Base-by-base conservation (phyloP, 2,797 vertebrate genomes). In the Enteromius anoplus region DNA sequence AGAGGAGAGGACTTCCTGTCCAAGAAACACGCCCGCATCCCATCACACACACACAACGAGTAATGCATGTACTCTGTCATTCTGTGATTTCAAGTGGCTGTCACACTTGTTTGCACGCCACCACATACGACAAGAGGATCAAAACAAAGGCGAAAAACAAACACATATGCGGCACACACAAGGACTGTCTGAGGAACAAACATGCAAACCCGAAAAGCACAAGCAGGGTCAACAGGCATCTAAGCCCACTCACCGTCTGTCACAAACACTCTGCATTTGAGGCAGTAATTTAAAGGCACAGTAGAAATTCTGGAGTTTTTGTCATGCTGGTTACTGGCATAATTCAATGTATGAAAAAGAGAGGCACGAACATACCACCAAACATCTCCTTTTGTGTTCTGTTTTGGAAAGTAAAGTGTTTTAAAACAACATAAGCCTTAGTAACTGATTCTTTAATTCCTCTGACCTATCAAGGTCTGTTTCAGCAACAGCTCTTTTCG, bases 61-160 rank as follows among this genome's bases (percentile, higher is more conserved):
- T 58, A 23, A 70, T 68, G 23, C 60, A 55, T 80, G 78, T 40
- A 32, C 42, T 53, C 21, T 42, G 47, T 55, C 71, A 66, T 23
- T 75, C 71, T 82, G 21, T 64, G 60, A 82, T 75, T 66, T 82
- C 80, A 75, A 75, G 34, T 29, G 32, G n/a, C 47, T 75, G 80
- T 75, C 60, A 53, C 23, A 26, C 32, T 82, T 75, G 60, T 75
- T 82, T 66, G 55, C 47, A 75, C 4, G 0, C 60, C 34, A 53
- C 60, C 17, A 9, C 29, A 75, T 75, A 37, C 5, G 75, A 75
- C 37, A 83, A 77, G 23, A 68, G 80, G n/a, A 81, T 62, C 71
- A 83, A 69, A 83, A 76, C 81, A 83, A 68, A 68, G 34, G 34
- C 62, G 76, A 55, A 75, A 62, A 80, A 64, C 37, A 60, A 6